Percentiles rank a stretch among this genome's conserved stretches.
Evolutionary conservation across 2,797 vertebrate species (phyloP).

Genomic region (Sphaeramia orbicularis): DNA sequence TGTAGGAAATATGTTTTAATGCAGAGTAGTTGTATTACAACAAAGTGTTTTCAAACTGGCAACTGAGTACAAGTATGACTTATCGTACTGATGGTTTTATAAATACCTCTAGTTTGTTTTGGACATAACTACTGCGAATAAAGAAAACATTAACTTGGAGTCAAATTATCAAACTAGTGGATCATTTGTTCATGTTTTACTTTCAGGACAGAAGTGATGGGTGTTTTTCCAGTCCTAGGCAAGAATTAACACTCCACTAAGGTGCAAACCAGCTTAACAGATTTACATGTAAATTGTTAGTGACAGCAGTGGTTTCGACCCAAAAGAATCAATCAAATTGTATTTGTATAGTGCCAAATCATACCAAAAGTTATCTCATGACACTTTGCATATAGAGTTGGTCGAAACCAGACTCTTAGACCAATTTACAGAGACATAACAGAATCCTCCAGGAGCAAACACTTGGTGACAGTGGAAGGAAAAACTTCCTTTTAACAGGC

Average conservation of each 20-base stretch:
- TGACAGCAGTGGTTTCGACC: neutral
- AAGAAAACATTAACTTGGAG: neutral
- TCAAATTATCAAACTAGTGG: neutral
- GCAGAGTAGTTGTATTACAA: neutral
- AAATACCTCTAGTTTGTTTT: neutral
- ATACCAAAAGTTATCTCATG: too few relatives aligned
- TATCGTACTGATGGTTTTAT: too few relatives aligned
- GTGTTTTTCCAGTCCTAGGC: neutral
- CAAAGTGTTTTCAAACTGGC: neutral
- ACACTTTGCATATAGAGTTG: too few relatives aligned
- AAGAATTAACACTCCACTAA: neutral
- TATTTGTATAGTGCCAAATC: too few relatives aligned
- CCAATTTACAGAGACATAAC: too few relatives aligned
- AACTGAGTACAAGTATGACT: too few relatives aligned
- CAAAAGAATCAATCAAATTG: too few relatives aligned
- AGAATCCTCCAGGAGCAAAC: too few relatives aligned
- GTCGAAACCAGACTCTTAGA: too few relatives aligned
- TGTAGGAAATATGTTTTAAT: neutral
- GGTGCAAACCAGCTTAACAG: neutral
- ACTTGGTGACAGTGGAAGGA: too few relatives aligned
- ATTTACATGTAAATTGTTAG: too few relatives aligned
- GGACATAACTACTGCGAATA: neutral
- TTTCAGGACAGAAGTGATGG: neutral
- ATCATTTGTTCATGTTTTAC: neutral
- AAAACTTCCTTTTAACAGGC: too few relatives aligned